Evolutionary conservation across 2,888 invertebrate genomes (phyloP).

Genomic region (Uropetala carovei): DNA sequence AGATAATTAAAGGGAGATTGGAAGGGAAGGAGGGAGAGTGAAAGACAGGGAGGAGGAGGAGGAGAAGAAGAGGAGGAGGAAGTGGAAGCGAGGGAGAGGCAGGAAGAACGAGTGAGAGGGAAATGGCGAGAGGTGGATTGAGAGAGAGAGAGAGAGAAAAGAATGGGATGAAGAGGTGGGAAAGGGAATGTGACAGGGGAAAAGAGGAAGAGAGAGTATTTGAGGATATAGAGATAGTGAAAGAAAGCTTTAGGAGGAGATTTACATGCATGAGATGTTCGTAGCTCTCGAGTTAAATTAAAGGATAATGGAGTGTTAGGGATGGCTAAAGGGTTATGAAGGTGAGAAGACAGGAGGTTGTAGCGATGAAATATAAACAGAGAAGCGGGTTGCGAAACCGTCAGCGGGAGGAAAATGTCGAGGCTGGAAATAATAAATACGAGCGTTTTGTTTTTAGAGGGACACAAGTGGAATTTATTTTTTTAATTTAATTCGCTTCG

Average conservation of each 20-base stretch:
- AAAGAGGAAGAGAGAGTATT: neutral
- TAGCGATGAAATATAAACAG: constrained; percentile 29
- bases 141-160: neutral
- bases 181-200: constrained; percentile 14
- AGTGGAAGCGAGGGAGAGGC: neutral
- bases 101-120: neutral
- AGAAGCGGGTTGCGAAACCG: neutral
- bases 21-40: too few species aligned
- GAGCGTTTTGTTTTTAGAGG: neutral
- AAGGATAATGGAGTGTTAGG: constrained; percentile 25
- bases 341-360: neutral
- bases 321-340: neutral
- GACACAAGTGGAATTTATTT: neutral
- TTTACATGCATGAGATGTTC: constrained; percentile 18
- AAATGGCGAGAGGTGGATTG: neutral
- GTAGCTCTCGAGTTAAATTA: constrained; percentile 5
- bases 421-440: too few species aligned
- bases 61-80: neutral
- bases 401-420: neutral
- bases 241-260: neutral
- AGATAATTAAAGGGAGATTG: too few species aligned
- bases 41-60: neutral
- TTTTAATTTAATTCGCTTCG: too few species aligned
- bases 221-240: neutral
- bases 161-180: neutral